phyloP scores from a whole-genome alignment of 1,140 invertebrate species.

The Zaprionus kolodkinae region DNA sequence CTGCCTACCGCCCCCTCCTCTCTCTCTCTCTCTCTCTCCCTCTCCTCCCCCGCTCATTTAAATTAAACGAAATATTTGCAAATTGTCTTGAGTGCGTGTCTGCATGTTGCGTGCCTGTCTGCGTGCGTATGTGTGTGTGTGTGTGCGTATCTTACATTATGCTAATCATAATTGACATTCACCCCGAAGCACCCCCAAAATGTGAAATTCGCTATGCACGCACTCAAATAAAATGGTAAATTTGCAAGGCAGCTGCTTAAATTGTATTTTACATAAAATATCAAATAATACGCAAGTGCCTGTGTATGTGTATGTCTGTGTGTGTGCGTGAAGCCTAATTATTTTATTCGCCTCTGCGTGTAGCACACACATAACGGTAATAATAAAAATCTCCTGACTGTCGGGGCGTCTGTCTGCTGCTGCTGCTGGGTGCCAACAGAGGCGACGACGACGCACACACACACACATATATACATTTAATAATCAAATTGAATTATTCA shows the following conservation, averaged over 20 bases:
- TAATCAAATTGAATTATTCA: conserved; percentile 83
- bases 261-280: conserved; percentile 20
- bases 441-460: conserved; percentile 26
- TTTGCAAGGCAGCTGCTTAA: conserved; percentile 11
- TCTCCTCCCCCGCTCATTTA: conserved; percentile 7
- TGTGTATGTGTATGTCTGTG: conserved; percentile 15
- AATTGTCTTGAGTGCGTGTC: conserved; percentile 12
- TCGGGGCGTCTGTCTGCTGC: conserved; percentile 35
- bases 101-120: not conserved
- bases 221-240: conserved; percentile 33
- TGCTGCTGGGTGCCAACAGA: conserved; percentile 25
- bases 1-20: not conserved
- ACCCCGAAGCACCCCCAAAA: not conserved
- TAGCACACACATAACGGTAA: conserved; percentile 71
- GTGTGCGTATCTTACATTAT: conserved; percentile 27
- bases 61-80: conserved; percentile 41
- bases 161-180: conserved; percentile 48
- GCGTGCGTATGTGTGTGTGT: not conserved
- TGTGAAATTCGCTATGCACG: not conserved
- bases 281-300: conserved; percentile 5
- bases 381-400: conserved; percentile 67
- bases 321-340: conserved; percentile 47
- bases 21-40: not conserved
- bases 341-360: conserved; percentile 70
- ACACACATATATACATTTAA: conserved; percentile 62